phyloP scores from a whole-genome alignment of 2,113 vertebrate genomes.

The Bungarus multicinctus region DNA sequence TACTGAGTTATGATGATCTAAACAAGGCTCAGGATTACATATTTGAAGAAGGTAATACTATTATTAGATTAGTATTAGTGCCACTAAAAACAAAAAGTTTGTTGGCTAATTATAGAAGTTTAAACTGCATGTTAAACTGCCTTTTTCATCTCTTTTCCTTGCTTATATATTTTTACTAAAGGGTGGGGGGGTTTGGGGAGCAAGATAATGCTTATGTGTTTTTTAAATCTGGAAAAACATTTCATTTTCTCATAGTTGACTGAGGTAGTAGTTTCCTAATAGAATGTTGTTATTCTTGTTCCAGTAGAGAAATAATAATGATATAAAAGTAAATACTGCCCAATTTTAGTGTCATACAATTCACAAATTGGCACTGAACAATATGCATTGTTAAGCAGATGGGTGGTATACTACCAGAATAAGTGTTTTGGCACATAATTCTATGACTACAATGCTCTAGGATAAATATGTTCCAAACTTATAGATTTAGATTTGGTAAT shows the following conservation, averaged over 20 bases:
- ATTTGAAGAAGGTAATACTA: background rate
- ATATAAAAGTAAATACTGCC: background rate
- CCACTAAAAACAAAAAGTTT: background rate
- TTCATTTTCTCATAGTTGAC: background rate
- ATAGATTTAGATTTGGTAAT: background rate
- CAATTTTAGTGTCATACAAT: background rate
- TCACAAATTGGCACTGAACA: background rate
- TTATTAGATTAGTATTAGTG: background rate
- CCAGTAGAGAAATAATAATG: background rate
- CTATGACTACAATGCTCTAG: background rate
- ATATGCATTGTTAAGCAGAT: background rate
- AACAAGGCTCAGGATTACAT: background rate
- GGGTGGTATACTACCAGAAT: background rate
- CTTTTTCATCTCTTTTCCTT: background rate
- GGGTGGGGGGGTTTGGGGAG: background rate
- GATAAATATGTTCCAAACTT: background rate
- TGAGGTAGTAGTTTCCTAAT: background rate
- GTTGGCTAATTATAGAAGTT: background rate
- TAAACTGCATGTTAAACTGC: background rate
- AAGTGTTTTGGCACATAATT: background rate
- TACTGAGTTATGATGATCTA: background rate
- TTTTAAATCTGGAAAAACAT: background rate
- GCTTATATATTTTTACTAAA: background rate
- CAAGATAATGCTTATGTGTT: background rate
- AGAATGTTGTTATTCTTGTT: background rate